A percentile compares a stretch with the other conserved stretches of the same genome.
These are phyloP conservation scores for Hybos culiciformis DNA, from an alignment of 2,888 invertebrate genomes.

Conservation along the genomic window DNA sequence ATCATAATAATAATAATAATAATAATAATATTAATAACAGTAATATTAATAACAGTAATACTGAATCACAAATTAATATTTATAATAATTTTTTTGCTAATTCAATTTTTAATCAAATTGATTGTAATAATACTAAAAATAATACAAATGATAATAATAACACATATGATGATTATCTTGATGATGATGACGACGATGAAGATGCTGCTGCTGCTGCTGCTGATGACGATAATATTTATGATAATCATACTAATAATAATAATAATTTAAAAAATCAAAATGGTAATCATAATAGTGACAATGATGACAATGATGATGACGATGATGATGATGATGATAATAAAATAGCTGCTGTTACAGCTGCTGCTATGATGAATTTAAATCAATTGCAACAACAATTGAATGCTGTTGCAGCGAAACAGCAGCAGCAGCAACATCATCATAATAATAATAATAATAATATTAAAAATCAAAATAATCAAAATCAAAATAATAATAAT, in stretches of 20 bases:
- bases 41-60: background rate
- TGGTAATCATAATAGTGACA: constrained; percentile 1
- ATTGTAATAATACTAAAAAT: background rate
- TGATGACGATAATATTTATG: background rate
- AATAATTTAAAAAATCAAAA: constrained; percentile 2
- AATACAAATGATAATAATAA: constrained; percentile 1
- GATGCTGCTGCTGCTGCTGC: constrained; percentile 4
- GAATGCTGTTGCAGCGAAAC: constrained; percentile 14
- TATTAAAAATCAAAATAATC: background rate
- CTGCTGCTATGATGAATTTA: constrained; percentile 15
- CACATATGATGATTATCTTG: constrained; percentile 5
- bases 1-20: background rate
- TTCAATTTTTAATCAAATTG: background rate
- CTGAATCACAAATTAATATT: background rate
- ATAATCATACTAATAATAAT: constrained; percentile 4
- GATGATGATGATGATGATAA: background rate
- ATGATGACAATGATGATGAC: background rate
- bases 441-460: background rate
- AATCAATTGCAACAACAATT: constrained; percentile 18
- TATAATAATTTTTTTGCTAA: background rate
- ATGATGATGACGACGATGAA: constrained; percentile 7
- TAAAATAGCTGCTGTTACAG: background rate
- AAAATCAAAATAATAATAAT: background rate
- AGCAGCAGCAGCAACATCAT: constrained; percentile 11
- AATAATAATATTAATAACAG: background rate